Evolutionary conservation across 2,888 invertebrate genomes (phyloP).

Genomic region (Yponomeuta cagnagella): DNA sequence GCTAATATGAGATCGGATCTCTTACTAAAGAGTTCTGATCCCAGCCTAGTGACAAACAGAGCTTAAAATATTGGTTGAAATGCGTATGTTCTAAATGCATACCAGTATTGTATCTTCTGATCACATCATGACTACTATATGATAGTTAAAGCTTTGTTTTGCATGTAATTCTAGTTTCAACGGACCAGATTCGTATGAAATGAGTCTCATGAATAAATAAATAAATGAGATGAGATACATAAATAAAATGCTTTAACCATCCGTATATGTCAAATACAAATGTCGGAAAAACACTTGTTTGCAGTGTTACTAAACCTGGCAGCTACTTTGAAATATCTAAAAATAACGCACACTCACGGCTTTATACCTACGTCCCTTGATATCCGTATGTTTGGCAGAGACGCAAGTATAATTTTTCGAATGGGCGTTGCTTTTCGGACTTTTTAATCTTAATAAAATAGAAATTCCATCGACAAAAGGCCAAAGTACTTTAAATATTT

Average conservation of each 20-base stretch:
- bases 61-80: too few species aligned
- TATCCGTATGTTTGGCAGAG: neutral
- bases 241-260: neutral
- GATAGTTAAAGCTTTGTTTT: constrained; percentile 52
- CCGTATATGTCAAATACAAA: neutral
- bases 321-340: neutral
- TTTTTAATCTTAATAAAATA: neutral
- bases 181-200: neutral
- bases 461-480: too few species aligned
- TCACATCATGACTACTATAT: constrained; percentile 33
- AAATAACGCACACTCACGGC: neutral
- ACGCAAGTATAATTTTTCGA: neutral
- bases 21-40: too few species aligned
- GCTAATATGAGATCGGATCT: too few species aligned
- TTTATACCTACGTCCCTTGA: neutral
- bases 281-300: neutral
- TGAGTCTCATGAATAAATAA: neutral
- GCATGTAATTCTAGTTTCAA: neutral
- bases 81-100: constrained; percentile 7
- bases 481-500: too few species aligned
- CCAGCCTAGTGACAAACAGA: too few species aligned
- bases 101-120: constrained; percentile 53
- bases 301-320: neutral
- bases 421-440: neutral
- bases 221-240: too few species aligned